Percentiles rank a stretch among this genome's conserved stretches.
These are phyloP conservation scores for Clarias macrocephalus DNA, from an alignment of 2,113 vertebrate species.

Conservation along the genomic window DNA sequence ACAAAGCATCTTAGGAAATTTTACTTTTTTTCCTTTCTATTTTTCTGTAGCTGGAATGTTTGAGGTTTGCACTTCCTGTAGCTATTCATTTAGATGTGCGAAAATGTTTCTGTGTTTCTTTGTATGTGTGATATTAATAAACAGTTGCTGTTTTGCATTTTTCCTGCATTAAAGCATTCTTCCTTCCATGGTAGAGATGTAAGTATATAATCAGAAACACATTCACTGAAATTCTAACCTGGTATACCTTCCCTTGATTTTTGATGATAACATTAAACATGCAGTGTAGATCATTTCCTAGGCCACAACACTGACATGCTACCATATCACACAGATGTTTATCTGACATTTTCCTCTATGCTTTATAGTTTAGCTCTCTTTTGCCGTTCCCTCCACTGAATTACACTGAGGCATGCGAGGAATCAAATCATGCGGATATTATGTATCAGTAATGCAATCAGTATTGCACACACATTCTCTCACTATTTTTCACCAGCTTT, in stretches of 20 bases:
- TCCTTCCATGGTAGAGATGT: neutral
- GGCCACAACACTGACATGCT: neutral
- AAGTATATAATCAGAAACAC: neutral
- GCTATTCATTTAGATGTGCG: neutral
- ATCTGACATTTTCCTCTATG: neutral
- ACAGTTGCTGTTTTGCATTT: neutral
- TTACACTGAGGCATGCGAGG: neutral
- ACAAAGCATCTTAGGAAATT: conserved; percentile 34
- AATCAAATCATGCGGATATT: conserved; percentile 2
- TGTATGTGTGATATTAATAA: neutral
- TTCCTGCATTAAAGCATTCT: neutral
- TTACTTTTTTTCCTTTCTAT: neutral
- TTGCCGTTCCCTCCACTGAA: neutral
- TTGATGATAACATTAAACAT: neutral
- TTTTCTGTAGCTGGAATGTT: neutral
- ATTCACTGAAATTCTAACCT: neutral
- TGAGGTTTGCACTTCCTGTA: conserved; percentile 12
- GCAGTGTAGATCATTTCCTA: neutral
- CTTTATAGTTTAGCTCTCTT: neutral
- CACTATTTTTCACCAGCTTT: neutral
- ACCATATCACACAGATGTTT: neutral
- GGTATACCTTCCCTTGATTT: neutral
- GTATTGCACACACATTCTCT: conserved; percentile 9
- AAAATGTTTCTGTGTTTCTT: neutral
- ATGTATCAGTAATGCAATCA: conserved; percentile 36